These are phyloP conservation scores for Pitta sordida DNA, from an alignment of 2,113 vertebrate species.

Conservation along the genomic window DNA sequence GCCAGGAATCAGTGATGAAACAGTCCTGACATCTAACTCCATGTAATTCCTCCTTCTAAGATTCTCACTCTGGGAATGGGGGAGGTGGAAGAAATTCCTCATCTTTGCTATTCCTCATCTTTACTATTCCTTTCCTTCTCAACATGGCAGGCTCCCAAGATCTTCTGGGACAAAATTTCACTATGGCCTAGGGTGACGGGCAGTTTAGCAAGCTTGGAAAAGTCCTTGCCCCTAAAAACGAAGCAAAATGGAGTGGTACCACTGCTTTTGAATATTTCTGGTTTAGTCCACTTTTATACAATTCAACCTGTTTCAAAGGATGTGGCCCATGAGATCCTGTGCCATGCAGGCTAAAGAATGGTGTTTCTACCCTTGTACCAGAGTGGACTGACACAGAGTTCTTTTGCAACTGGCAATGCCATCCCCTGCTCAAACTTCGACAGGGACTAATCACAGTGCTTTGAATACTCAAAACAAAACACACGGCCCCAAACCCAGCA, in stretches of 20 bases:
- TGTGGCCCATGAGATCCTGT: accelerated
- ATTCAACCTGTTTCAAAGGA: not conserved
- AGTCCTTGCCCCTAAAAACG: not conserved
- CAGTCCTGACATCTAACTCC: not conserved
- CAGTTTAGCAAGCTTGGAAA: not conserved
- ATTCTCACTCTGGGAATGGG: not conserved
- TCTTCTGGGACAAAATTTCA: not conserved
- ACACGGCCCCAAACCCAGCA: not conserved
- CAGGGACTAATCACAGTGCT: not conserved
- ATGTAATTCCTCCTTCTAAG: not conserved
- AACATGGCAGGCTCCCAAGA: not conserved
- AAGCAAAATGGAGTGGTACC: not conserved
- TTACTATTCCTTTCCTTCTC: not conserved
- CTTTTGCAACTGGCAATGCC: not conserved
- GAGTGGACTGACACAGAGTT: not conserved
- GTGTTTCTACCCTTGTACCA: not conserved
- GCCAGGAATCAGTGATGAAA: not conserved
- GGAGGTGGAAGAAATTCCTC: not conserved
- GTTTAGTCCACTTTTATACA: not conserved
- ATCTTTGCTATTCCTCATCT: not conserved
- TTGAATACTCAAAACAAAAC: not conserved
- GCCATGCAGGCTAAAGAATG: not conserved
- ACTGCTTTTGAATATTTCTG: not conserved
- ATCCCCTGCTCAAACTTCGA: not conserved
- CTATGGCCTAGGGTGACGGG: not conserved